Evolutionary conservation across 1,140 invertebrate genomes (phyloP).

Genomic region (Drosophila dunni): DNA sequence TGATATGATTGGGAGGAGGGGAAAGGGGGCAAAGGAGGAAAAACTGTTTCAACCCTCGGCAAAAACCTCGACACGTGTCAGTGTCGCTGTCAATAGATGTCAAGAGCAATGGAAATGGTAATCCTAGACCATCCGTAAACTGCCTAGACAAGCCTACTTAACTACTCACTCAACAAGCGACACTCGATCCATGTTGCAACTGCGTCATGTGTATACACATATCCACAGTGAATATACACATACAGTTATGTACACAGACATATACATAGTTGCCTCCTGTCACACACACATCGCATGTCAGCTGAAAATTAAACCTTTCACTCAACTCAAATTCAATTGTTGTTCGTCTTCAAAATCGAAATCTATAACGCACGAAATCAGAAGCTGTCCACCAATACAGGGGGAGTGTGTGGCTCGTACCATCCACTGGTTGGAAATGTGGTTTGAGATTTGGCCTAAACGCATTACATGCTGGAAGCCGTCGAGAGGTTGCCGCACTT

Average conservation of each 20-base stretch:
- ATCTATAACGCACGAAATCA: slow-evolving; percentile 70
- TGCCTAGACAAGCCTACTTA: slow-evolving; percentile 74
- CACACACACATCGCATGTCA: slow-evolving; percentile 55
- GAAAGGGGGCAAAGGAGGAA: neutral
- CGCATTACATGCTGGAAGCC: slow-evolving; percentile 51
- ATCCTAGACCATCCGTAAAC: slow-evolving; percentile 65
- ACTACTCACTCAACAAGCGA: slow-evolving; percentile 70
- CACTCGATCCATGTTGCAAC: slow-evolving; percentile 57
- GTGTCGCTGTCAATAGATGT: slow-evolving; percentile 75
- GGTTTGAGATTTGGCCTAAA: slow-evolving; percentile 59
- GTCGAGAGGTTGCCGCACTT: slow-evolving; percentile 42
- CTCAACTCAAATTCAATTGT: slow-evolving; percentile 66
- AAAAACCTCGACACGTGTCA: slow-evolving; percentile 69
- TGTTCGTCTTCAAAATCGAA: slow-evolving; percentile 65
- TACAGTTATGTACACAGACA: slow-evolving; percentile 3
- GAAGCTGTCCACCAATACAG: slow-evolving; percentile 53
- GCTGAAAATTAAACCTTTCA: slow-evolving; percentile 76
- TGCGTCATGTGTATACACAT: slow-evolving; percentile 23
- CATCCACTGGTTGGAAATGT: slow-evolving; percentile 2
- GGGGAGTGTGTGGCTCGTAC: slow-evolving; percentile 3
- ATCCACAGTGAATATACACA: neutral
- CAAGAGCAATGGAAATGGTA: slow-evolving; percentile 71
- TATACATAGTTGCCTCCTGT: slow-evolving; percentile 4
- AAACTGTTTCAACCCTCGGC: slow-evolving; percentile 36
- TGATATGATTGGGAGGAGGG: neutral